Evolutionary conservation across 2,113 vertebrate genomes (phyloP).

Genomic region (Amphiprion percula): DNA sequence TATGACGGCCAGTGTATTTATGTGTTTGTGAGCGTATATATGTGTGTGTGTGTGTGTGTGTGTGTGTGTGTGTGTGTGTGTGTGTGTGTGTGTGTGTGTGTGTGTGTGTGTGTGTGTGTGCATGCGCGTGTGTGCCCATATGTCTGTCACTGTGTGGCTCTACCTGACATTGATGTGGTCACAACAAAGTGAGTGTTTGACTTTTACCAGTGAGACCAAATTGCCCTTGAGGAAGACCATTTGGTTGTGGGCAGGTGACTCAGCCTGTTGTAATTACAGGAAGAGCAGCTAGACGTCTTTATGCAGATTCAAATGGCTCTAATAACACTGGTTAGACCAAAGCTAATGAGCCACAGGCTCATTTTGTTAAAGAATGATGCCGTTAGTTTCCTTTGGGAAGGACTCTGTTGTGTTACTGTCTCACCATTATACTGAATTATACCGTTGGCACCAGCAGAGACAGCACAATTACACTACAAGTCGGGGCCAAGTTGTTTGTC

Average conservation of each 20-base stretch:
- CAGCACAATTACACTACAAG: constrained; percentile 38
- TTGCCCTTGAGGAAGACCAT: constrained; percentile 67
- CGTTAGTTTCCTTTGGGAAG: constrained; percentile 49
- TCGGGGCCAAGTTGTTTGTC: constrained; percentile 52
- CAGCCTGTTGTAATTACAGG: constrained; percentile 57
- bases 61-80: constrained; percentile 14
- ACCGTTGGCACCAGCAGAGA: constrained; percentile 42
- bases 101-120: constrained; percentile 6
- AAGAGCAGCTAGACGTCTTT: constrained; percentile 42
- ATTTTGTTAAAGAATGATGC: constrained; percentile 19
- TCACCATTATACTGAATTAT: constrained; percentile 38
- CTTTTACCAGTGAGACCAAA: constrained; percentile 56
- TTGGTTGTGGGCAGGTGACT: constrained; percentile 57
- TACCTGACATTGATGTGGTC: constrained; percentile 66
- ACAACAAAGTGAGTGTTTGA: constrained; percentile 63
- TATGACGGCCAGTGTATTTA: constrained; percentile 48
- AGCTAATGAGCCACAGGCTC: constrained; percentile 48
- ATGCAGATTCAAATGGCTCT: constrained; percentile 43
- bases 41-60: constrained; percentile 12
- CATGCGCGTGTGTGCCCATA: constrained; percentile 21
- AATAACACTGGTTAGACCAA: constrained; percentile 46
- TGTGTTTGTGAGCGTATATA: constrained; percentile 45
- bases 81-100: constrained; percentile 39
- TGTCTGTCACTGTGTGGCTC: constrained; percentile 42
- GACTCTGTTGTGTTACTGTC: constrained; percentile 46